phyloP scores from a whole-genome alignment of 2,888 invertebrate genomes.

The Salticus scenicus region DNA sequence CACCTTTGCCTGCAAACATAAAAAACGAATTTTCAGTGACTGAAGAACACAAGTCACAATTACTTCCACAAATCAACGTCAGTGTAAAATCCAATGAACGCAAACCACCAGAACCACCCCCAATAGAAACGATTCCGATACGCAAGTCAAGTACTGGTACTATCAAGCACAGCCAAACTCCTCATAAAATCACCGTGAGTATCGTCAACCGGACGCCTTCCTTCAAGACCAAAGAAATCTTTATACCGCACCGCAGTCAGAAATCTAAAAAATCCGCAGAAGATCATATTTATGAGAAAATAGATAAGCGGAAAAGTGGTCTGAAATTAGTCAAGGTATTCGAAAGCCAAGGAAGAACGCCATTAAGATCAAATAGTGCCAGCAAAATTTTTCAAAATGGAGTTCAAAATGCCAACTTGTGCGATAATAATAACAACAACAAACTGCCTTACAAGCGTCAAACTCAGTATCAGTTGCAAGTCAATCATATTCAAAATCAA shows the following conservation, averaged over 20 bases:
- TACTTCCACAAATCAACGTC: constrained; percentile 71
- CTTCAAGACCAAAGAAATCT: constrained; percentile 59
- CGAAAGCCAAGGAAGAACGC: constrained; percentile 30
- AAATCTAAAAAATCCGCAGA: constrained; percentile 37
- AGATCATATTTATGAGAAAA: constrained; percentile 69
- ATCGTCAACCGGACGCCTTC: constrained; percentile 58
- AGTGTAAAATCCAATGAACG: constrained; percentile 19
- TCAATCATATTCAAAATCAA: constrained; percentile 32
- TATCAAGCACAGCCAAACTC: constrained; percentile 37
- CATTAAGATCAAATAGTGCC: constrained; percentile 66
- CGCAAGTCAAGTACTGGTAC: constrained; percentile 48
- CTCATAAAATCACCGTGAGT: constrained; percentile 65
- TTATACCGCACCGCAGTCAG: constrained; percentile 45
- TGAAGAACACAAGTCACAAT: constrained; percentile 46
- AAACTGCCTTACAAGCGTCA: constrained; percentile 31
- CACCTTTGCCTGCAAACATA: constrained; percentile 85
- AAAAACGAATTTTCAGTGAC: constrained; percentile 60
- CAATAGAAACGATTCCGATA: constrained; percentile 89
- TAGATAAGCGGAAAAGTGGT: constrained; percentile 42
- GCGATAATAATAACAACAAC: constrained; percentile 49
- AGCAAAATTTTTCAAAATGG: constrained; percentile 56
- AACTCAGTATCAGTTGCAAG: constrained; percentile 32
- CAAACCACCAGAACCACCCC: constrained; percentile 87
- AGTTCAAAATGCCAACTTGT: constrained; percentile 30
- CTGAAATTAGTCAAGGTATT: constrained; percentile 42